These are phyloP conservation scores for Fabriciana adippe DNA, from an alignment of 2,888 invertebrate species.

Conservation along the genomic window DNA sequence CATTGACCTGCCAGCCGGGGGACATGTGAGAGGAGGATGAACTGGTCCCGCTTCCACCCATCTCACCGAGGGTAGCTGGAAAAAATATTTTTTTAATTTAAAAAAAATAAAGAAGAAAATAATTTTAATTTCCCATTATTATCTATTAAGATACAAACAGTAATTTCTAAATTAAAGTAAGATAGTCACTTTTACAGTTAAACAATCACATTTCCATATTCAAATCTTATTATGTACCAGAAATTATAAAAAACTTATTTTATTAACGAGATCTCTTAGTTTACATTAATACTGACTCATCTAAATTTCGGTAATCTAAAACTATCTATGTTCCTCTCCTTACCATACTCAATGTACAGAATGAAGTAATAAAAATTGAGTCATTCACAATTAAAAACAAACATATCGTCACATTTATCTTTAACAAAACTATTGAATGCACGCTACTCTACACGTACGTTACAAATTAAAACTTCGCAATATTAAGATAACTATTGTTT, in stretches of 20 bases:
- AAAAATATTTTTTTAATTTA: not conserved
- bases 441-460: no score
- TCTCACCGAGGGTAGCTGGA: conserved; percentile 69
- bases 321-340: no score
- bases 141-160: no score
- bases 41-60: conserved; percentile 75
- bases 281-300: no score
- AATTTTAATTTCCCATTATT: no score
- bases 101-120: no score
- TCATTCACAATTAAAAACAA: not conserved
- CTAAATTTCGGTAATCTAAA: no score
- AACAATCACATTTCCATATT: not conserved
- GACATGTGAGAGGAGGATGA: conserved; percentile 78
- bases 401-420: not conserved
- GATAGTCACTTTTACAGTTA: not conserved
- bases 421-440: no score
- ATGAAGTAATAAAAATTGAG: not conserved
- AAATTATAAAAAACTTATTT: not conserved
- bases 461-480: not conserved
- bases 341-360: no score
- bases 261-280: no score
- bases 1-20: conserved; percentile 78
- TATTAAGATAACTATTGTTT: no score
- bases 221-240: not conserved
- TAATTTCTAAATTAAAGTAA: no score